These are phyloP conservation scores for Phymorhynchus buccinoides DNA, from an alignment of 1,140 invertebrate species.

Conservation along the genomic window DNA sequence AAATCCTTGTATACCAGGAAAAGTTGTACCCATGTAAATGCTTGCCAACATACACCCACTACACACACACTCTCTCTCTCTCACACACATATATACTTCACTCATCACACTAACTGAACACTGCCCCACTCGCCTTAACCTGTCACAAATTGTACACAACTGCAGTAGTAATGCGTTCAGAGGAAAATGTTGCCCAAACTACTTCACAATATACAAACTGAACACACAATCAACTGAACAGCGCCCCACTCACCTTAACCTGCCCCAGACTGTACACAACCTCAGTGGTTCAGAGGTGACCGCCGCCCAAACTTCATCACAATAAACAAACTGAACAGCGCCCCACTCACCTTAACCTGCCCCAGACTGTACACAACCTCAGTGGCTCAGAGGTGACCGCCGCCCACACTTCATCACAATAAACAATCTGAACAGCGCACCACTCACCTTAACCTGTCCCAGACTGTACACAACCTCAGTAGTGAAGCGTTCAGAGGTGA, in stretches of 20 bases:
- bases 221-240: no score
- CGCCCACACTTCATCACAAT: constrained; percentile 40
- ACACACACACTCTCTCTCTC: no score
- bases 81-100: no score
- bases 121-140: constrained; percentile 44
- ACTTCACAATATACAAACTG: no score
- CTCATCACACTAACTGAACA: no score
- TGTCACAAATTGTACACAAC: constrained; percentile 33
- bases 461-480: constrained; percentile 22
- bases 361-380: constrained; percentile 36
- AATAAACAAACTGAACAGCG: no score
- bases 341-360: constrained; percentile 38
- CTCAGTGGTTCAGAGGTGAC: constrained; percentile 24
- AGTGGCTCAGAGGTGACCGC: constrained; percentile 21
- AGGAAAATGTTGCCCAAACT: constrained; percentile 21
- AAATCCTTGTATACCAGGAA: no score
- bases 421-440: no score
- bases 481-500: constrained; percentile 29
- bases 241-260: constrained; percentile 38
- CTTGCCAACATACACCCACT: no score
- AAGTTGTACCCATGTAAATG: no score
- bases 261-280: constrained; percentile 35
- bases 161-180: neutral
- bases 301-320: constrained; percentile 35
- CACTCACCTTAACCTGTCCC: constrained; percentile 45